Evolutionary conservation across 2,888 invertebrate species (phyloP).

Genomic region (Trilocha varians): DNA sequence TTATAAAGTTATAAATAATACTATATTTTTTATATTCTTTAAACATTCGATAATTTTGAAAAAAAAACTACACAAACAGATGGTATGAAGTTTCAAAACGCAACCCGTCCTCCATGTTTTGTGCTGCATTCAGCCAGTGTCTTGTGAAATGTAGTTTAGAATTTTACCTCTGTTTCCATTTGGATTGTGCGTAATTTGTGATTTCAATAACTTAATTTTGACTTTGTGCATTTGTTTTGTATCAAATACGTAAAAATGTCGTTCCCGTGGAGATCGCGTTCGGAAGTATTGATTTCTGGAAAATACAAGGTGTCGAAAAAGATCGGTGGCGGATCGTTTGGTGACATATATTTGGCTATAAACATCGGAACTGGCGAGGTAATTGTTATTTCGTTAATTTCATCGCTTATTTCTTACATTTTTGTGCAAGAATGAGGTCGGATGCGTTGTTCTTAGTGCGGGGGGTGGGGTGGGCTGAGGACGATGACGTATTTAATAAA

Average conservation of each 20-base stretch:
- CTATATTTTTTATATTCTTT: background rate
- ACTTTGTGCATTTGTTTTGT: constrained; percentile 24
- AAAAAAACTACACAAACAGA: constrained; percentile 6
- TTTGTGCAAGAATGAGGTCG: constrained; percentile 14
- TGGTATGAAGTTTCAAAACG: constrained; percentile 27
- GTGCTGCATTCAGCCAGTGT: constrained; percentile 27
- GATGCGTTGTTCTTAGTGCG: constrained; percentile 19
- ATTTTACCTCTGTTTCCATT: constrained; percentile 43
- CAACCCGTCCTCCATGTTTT: constrained; percentile 16
- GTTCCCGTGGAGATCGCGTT: constrained; percentile 31
- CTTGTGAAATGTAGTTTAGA: constrained; percentile 49
- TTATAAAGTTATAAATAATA: no score
- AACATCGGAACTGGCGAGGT: constrained; percentile 94
- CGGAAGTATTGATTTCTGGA: constrained; percentile 89
- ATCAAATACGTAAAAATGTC: constrained; percentile 18
- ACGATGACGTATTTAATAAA: constrained; percentile 25
- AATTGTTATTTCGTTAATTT: constrained; percentile 19
- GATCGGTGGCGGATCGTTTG: constrained; percentile 99
- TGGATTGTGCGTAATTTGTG: constrained; percentile 42
- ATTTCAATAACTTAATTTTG: constrained; percentile 30
- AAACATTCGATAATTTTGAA: background rate
- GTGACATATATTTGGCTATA: constrained; percentile 98
- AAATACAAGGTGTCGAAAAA: constrained; percentile 96
- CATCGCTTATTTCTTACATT: background rate
- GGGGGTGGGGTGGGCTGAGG: constrained; percentile 29